Conservation (phyloP, 2,113 vertebrate species). For the Apus apus region DNA sequence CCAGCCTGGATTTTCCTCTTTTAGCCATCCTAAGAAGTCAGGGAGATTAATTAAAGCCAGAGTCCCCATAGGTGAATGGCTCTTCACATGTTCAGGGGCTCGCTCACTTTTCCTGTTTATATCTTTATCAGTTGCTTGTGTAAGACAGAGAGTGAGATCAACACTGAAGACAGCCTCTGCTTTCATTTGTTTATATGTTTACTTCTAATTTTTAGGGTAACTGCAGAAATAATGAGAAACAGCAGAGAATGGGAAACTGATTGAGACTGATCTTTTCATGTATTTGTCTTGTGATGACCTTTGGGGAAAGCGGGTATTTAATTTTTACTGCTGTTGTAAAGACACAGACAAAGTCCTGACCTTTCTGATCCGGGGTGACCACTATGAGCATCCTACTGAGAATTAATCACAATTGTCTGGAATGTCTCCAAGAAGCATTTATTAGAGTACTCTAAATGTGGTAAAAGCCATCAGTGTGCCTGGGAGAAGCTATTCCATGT, state of each 20-base stretch:
- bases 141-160: not conserved
- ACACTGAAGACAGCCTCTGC: not conserved
- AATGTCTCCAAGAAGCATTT: constrained; percentile 44
- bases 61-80: not conserved
- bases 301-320: constrained; percentile 51
- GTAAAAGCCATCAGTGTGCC: constrained; percentile 20
- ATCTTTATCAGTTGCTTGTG: not conserved
- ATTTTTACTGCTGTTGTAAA: constrained; percentile 68
- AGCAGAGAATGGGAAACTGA: not conserved
- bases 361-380: constrained; percentile 50
- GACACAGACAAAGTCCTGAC: constrained; percentile 58
- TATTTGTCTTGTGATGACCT: constrained; percentile 31
- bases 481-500: constrained; percentile 15
- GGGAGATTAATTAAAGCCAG: constrained; percentile 49
- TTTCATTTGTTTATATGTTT: constrained; percentile 9
- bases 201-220: constrained; percentile 43
- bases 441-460: constrained; percentile 45
- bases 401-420: constrained; percentile 67
- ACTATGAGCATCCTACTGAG: constrained; percentile 59
- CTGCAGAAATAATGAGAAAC: constrained; percentile 45
- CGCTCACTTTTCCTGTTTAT: not conserved
- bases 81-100: fast-evolving
- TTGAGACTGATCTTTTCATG: constrained; percentile 16
- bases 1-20: constrained; percentile 12
- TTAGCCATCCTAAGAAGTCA: constrained; percentile 32